Base-by-base conservation (phyloP, 2,888 invertebrate genomes). In the Xestia ashworthii region DNA sequence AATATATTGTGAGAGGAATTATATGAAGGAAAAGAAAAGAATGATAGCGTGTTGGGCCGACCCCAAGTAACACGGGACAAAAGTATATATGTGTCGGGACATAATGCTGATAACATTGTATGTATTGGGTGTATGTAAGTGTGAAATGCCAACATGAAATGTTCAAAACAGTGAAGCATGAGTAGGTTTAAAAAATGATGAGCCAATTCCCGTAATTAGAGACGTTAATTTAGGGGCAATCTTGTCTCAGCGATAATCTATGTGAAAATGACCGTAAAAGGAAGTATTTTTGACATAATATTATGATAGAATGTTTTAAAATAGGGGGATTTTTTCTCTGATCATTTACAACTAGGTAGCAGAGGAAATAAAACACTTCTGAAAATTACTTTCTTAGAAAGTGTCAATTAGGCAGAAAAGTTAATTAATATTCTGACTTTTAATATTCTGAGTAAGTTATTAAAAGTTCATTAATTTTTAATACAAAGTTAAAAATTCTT, bases 391-490 rank as follows among this genome's bases (percentile, higher is more conserved):
- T 62, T 50, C 66, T 25, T 11, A 38, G 12, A 75, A 64, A 50
- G 19, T 19, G 48, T 32, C 44, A n/a, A 76, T 80, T 48, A 32
- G 11, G 19, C 14, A 19, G 25, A 19, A 58, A 60, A 60, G 2
- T 4, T 71, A 16, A 71, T 58, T 79, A n/a, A 14, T 50, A 44
- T 25, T 44, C 50, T 12, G 48, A 71, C 19, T 41, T 41, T 70
- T 41, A 58, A 22, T 71, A 19, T 48, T n/a, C 48, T 2, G 32
- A 50, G 58, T 41, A 55, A 71, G 8, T 60, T 48, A 71, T 58
- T 32, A 55, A n/a, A n/a, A 19, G 38, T 48, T 55, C 19, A 60
- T 80, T 14, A 32, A n/a, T 41, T 44, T 62, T 55, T 78, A 38
- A 46, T 14, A 50, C 9, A 25, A 53, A 53, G 16, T 38, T 55